Evolutionary conservation across 2,888 invertebrate genomes (phyloP).

Genomic region (Megamerina dolium): DNA sequence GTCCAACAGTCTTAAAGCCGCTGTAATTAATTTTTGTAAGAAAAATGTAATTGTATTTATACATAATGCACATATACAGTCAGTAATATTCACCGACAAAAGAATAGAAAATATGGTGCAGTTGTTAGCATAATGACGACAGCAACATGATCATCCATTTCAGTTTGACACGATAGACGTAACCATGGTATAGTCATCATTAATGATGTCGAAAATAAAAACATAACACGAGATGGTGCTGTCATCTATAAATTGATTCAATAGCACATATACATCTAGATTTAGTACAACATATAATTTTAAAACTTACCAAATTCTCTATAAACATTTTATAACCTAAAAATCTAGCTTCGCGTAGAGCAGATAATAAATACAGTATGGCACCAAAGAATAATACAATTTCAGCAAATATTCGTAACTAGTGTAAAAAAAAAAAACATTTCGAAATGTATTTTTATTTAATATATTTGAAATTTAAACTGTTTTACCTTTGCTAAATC

Average conservation of each 20-base stretch:
- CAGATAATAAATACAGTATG: slow-evolving; percentile 75
- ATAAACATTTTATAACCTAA: slow-evolving; percentile 91
- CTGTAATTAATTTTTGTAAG: slow-evolving; percentile 51
- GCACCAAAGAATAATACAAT: slow-evolving; percentile 75
- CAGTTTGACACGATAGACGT: slow-evolving; percentile 75
- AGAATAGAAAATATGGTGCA: slow-evolving; percentile 94
- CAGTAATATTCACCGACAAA: slow-evolving; percentile 77
- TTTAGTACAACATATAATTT: not conserved
- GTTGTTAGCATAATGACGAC: slow-evolving; percentile 93
- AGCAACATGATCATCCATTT: slow-evolving; percentile 85
- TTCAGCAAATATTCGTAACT: slow-evolving; percentile 73
- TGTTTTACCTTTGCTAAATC: slow-evolving; percentile 36
- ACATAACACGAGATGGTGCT: slow-evolving; percentile 88
- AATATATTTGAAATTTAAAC: too few species aligned
- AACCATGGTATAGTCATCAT: slow-evolving; percentile 81
- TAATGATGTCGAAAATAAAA: slow-evolving; percentile 84
- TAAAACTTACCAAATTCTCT: slow-evolving; percentile 75
- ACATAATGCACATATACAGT: too few species aligned
- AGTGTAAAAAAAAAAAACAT: slow-evolving; percentile 9
- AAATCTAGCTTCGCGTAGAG: slow-evolving; percentile 81
- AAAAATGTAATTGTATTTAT: too few species aligned
- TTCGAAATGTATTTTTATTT: too few species aligned
- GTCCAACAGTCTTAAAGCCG: slow-evolving; percentile 96
- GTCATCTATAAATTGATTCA: slow-evolving; percentile 59
- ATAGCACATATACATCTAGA: not conserved